Evolutionary conservation across 2,797 vertebrate species (phyloP), one percentile per base, ranked within the genome.

Genomic region (Hoplostethus atlanticus): DNA sequence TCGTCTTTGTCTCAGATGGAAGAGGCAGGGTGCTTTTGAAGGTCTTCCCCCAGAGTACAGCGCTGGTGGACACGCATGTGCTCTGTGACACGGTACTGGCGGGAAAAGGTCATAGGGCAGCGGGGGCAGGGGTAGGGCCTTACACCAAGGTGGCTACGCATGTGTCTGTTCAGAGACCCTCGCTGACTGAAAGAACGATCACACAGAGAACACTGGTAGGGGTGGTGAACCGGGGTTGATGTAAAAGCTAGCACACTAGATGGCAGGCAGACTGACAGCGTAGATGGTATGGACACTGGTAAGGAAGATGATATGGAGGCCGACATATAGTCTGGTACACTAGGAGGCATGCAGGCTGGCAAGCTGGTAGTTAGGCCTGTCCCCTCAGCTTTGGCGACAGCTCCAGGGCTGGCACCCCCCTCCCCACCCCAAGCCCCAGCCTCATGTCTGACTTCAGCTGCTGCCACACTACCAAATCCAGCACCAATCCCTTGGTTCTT

Each of bases 51-150:
- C 1, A 80, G 52, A 3, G 53, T 51, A 61, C 71, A 87, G 3
- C 92, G 87, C 80, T 91, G 91, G 68, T 95, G 94, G 67, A 95
- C 89, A 30, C 93, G 91, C 93, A 94, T 92, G 80, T 95, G 94
- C 79, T 95, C 94, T 0, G 81, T 90, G 75, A 95, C 93, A 15
- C 94, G 91, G 84, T 95, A 95, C 77, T 95, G 94, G 6, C 94
- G 91, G 2, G 94, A 94, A 74, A 95, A 95, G 40, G 92, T 92
- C 94, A 95, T 95, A 6, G 92, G 88, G 78, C 94, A 95, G 9
- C 77, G 63, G 12, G 94, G 93, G 56, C 94, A 95, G 31, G 90
- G 72, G 76, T 94, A 95, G n/a, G 93, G 94, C 46, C 93, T 80
- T 0, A 95, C 91, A 0, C 94, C 94, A 47, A 94, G 87, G 67